phyloP scores from a whole-genome alignment of 2,888 invertebrate genomes.

The Phymatocera aterrima region DNA sequence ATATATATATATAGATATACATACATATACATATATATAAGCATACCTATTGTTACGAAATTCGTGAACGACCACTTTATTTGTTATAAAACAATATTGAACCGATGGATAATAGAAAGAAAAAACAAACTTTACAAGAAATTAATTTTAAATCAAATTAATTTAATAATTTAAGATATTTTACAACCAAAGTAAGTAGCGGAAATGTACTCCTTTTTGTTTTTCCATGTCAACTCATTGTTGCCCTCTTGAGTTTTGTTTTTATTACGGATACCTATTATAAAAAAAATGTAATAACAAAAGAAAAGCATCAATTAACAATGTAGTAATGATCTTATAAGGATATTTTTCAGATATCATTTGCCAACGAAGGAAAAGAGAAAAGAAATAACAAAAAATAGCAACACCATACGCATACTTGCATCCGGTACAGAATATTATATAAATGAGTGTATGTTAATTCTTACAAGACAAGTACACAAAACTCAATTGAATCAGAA shows the following conservation, averaged over 20 bases:
- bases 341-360: background rate
- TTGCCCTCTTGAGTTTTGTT: constrained; percentile 27
- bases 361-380: no score
- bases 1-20: no score
- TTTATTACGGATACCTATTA: background rate
- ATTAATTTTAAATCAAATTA: constrained; percentile 18
- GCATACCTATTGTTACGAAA: no score
- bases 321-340: background rate
- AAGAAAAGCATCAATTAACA: background rate
- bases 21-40: no score
- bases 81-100: constrained; percentile 27
- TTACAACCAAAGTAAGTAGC: constrained; percentile 43
- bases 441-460: background rate
- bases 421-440: constrained; percentile 6
- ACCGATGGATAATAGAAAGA: background rate
- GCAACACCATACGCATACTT: background rate
- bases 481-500: background rate
- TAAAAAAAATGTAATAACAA: background rate
- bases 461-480: background rate
- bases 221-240: constrained; percentile 34
- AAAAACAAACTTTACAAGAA: constrained; percentile 3
- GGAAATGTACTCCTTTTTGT: constrained; percentile 29
- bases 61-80: constrained; percentile 45
- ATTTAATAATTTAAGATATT: constrained; percentile 27
- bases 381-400: constrained; percentile 13